Evolutionary conservation across 64 coral and sea anemone genomes (phyloP).

Genomic region (Actinia equina): DNA sequence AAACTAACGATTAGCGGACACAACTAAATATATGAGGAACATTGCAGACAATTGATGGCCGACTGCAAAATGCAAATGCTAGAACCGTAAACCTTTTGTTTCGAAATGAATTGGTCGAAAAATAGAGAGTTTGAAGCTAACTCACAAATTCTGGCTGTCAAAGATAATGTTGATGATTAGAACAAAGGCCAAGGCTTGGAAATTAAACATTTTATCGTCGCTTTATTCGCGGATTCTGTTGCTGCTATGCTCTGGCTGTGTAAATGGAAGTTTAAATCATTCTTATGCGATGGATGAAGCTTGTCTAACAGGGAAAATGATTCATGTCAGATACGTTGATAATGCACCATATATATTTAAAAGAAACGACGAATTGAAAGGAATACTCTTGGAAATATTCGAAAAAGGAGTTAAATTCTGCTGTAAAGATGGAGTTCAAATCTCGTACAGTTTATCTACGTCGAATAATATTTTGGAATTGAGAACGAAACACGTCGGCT

Average conservation of each 20-base stretch:
- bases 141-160: not conserved
- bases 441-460: constrained; percentile 15
- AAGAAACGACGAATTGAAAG: not conserved
- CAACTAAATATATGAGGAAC: not conserved
- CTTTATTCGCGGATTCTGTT: not conserved
- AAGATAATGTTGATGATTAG: constrained; percentile 6
- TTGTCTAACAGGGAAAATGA: constrained; percentile 43
- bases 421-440: constrained; percentile 43
- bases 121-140: constrained; percentile 1
- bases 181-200: not conserved
- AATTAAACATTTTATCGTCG: not conserved
- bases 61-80: not conserved
- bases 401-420: constrained; percentile 47
- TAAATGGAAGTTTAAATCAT: constrained; percentile 2
- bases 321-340: constrained; percentile 40
- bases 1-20: not conserved
- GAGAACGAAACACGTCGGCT: not conserved
- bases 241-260: not conserved
- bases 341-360: constrained; percentile 58
- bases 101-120: not conserved
- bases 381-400: constrained; percentile 63
- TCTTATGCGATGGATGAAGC: constrained; percentile 47
- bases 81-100: not conserved
- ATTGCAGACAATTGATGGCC: not conserved
- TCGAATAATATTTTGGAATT: not conserved